These are phyloP conservation scores for Andrena chrysosceles DNA, from an alignment of 2,888 invertebrate species.

Conservation along the genomic window DNA sequence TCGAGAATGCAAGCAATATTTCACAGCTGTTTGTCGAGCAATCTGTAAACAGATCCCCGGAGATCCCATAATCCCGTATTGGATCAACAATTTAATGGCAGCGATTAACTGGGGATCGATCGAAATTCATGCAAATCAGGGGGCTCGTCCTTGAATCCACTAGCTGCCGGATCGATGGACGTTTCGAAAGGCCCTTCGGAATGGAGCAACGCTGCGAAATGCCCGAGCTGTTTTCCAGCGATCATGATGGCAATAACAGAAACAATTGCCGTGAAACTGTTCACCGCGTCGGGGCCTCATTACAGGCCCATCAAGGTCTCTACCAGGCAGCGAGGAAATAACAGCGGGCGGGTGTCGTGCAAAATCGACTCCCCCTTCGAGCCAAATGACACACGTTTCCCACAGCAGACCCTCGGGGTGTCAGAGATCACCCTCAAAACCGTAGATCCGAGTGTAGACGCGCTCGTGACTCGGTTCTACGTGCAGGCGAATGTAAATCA, in stretches of 20 bases:
- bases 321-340: constrained; percentile 26
- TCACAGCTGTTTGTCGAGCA: neutral
- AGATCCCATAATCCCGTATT: neutral
- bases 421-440: constrained; percentile 50
- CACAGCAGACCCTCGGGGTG: constrained; percentile 43
- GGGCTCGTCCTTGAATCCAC: constrained; percentile 38
- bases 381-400: constrained; percentile 62
- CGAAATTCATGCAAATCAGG: constrained; percentile 57
- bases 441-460: constrained; percentile 17
- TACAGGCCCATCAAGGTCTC: constrained; percentile 45
- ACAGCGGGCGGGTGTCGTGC: constrained; percentile 29
- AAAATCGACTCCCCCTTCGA: constrained; percentile 27
- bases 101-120: constrained; percentile 38
- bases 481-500: constrained; percentile 21
- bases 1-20: neutral
- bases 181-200: constrained; percentile 26
- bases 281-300: neutral
- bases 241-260: constrained; percentile 12
- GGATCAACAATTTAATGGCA: constrained; percentile 19
- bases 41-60: constrained; percentile 6
- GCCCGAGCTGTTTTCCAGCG: constrained; percentile 12
- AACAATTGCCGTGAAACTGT: constrained; percentile 4
- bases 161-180: constrained; percentile 19
- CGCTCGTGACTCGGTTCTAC: constrained; percentile 42
- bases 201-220: neutral